These are phyloP conservation scores for Notospermus geniculatus DNA, from an alignment of 1,140 invertebrate species.

Conservation along the genomic window DNA sequence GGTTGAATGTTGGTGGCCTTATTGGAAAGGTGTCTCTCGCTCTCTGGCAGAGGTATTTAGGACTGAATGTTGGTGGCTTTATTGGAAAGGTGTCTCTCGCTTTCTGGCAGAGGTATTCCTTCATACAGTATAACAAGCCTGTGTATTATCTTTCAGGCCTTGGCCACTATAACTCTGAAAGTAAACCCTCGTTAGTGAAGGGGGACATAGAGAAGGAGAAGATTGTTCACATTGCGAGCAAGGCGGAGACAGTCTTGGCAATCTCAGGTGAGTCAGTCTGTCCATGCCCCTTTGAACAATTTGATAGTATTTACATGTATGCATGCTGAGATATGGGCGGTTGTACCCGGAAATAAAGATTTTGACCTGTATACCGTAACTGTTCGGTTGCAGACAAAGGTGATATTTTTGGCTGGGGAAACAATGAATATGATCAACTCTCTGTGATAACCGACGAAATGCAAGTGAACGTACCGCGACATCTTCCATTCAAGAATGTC, in stretches of 20 bases:
- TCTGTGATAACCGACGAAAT: constrained; percentile 46
- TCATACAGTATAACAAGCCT: too few species aligned
- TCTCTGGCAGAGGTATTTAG: too few species aligned
- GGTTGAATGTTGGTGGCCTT: too few species aligned
- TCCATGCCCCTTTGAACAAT: too few species aligned
- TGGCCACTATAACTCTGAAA: constrained; percentile 38
- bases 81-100: too few species aligned
- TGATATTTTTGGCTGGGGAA: constrained; percentile 96
- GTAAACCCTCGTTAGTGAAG: constrained; percentile 57
- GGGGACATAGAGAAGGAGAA: constrained; percentile 81
- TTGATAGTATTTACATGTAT: too few species aligned
- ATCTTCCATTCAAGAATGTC: constrained; percentile 63
- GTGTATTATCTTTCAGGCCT: constrained; percentile 34
- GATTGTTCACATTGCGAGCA: constrained; percentile 76
- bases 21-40: too few species aligned
- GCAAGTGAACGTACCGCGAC: constrained; percentile 64
- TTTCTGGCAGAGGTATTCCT: too few species aligned
- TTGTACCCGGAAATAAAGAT: too few species aligned
- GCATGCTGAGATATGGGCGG: too few species aligned
- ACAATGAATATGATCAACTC: constrained; percentile 90
- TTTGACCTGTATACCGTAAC: constrained; percentile 9
- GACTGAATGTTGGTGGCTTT: too few species aligned
- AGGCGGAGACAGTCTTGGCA: constrained; percentile 85
- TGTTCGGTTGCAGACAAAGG: constrained; percentile 81
- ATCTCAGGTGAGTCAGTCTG: constrained; percentile 83